Evolutionary conservation across 2,113 vertebrate species (phyloP), one percentile per base, ranked within the genome.

Genomic region (Mormoops blainvillei): DNA sequence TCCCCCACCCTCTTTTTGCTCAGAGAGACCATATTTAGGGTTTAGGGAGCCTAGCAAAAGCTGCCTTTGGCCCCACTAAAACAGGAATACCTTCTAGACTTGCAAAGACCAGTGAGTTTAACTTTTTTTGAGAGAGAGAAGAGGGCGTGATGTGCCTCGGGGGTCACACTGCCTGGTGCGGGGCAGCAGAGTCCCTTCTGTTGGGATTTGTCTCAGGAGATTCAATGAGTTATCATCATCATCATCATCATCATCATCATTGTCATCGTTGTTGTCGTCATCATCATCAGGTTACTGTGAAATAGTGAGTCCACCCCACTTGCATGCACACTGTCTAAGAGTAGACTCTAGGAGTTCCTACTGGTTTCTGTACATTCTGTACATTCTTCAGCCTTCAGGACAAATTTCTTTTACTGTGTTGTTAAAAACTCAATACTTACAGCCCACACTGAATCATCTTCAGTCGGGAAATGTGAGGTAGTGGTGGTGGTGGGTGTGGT

Each of bases 281-380:
- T 92, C 89, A 89, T 61, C 78, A 65, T 93, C 85, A 90, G 78
- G 93, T 48, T 94, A 83, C 78, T 95, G 22, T 89, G 95, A 94
- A 93, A 78, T 58, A 81, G 65, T 84, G 81, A 97, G 65, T 91
- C 31, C 15, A 43, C n/a, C 38, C 48, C 7, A 41, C 85, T 45
- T 2, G 77, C 36, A 5, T 43, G 82, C 82, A n/a, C 4, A 5
- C 45, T 7, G 24, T 74, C 83, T 89, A 50, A 26, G 56, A 80
- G 14, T 61, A 94, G 63, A 52, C 16, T 7, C 68, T 48, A 12
- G 26, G 67, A 16, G 38, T 43, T 90, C 70, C 52, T 76, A 78
- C 15, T 63, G 65, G 26, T 43, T 94, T 94, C 76, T 81, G 77
- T 48, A 45, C n/a, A 36, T 94, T 94, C 76, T 81, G 77, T 48